Evolutionary conservation across 2,113 vertebrate species (phyloP).

Genomic region (Verasper variegatus): DNA sequence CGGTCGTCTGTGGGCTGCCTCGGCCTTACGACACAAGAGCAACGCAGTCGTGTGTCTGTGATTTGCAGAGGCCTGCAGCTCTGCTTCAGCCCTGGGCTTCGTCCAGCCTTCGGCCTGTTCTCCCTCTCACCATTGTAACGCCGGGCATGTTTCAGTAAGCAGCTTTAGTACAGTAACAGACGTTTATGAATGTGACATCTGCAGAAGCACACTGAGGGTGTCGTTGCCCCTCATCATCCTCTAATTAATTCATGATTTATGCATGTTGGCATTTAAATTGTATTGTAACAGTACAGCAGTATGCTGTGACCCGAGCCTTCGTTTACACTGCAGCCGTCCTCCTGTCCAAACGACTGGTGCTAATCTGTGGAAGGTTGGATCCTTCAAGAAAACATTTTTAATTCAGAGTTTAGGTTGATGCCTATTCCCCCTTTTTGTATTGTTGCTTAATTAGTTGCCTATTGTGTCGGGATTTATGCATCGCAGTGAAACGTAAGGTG

Average conservation of each 20-base stretch:
- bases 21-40: slow-evolving; percentile 15
- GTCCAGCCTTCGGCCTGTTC: slow-evolving; percentile 24
- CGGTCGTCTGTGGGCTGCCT: slow-evolving; percentile 15
- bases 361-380: background rate
- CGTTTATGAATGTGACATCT: slow-evolving; percentile 24
- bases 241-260: slow-evolving; percentile 31
- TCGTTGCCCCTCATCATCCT: background rate
- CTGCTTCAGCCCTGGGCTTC: slow-evolving; percentile 23
- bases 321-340: slow-evolving; percentile 11
- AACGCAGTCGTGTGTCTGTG: slow-evolving; percentile 7
- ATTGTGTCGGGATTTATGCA: slow-evolving; percentile 35
- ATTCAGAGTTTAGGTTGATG: background rate
- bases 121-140: slow-evolving; percentile 12
- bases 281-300: background rate
- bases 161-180: background rate
- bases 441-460: slow-evolving; percentile 40
- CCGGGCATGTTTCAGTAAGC: background rate
- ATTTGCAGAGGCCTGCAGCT: slow-evolving; percentile 41
- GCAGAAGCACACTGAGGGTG: background rate
- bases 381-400: background rate
- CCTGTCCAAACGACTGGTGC: background rate
- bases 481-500: slow-evolving; percentile 8
- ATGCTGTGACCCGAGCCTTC: background rate
- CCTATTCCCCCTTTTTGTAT: background rate
- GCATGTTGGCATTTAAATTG: slow-evolving; percentile 6